phyloP scores from a whole-genome alignment of 1,140 invertebrate genomes.

The Drosophila arawakana region DNA sequence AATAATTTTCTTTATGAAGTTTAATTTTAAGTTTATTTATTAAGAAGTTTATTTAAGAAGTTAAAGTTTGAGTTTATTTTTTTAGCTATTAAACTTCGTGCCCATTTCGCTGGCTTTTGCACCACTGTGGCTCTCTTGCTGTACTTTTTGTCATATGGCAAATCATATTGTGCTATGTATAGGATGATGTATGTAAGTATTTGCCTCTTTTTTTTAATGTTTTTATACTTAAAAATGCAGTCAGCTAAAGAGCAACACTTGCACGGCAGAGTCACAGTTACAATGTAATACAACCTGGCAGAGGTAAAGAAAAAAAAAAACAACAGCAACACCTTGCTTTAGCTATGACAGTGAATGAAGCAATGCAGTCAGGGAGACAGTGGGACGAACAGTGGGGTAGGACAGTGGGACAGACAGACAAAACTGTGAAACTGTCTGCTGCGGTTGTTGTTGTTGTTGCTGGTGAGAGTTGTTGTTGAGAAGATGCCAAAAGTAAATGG shows the following conservation, averaged over 20 bases:
- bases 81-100: no score
- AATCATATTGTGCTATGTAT: constrained; percentile 78
- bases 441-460: constrained; percentile 3
- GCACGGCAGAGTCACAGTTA: constrained; percentile 52
- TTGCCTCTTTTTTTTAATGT: constrained; percentile 71
- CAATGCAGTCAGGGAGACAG: constrained; percentile 25
- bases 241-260: constrained; percentile 58
- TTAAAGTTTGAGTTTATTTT: no score
- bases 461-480: constrained; percentile 67
- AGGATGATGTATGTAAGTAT: constrained; percentile 81
- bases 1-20: no score
- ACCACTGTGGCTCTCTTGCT: constrained; percentile 57
- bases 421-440: constrained; percentile 21
- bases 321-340: constrained; percentile 26
- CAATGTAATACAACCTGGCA: constrained; percentile 62
- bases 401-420: background rate
- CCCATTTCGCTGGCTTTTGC: no score
- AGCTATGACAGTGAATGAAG: constrained; percentile 47
- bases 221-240: constrained; percentile 78
- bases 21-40: no score
- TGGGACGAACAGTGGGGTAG: background rate
- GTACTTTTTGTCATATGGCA: constrained; percentile 75
- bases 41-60: no score
- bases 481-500: constrained; percentile 61
- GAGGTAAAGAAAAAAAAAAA: constrained; percentile 20